These are phyloP conservation scores for Murina feae DNA, from an alignment of 2,113 vertebrate species.

Conservation along the genomic window DNA sequence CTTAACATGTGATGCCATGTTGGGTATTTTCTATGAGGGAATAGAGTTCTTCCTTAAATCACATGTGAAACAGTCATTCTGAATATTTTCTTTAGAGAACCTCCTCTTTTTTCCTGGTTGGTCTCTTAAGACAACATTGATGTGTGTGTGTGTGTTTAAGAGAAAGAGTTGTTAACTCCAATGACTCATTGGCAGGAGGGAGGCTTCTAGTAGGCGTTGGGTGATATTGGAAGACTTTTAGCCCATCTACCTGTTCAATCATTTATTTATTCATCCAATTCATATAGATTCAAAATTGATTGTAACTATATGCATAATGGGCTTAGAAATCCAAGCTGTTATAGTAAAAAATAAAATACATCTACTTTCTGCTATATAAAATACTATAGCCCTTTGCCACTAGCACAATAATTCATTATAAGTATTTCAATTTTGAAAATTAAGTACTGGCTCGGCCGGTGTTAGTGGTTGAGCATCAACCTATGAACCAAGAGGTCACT, in stretches of 20 bases:
- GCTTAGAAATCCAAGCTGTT: not conserved
- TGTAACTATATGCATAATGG: not conserved
- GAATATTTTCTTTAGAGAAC: not conserved
- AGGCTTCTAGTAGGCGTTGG: not conserved
- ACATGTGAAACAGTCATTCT: not conserved
- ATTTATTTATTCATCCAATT: not conserved
- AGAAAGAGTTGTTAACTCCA: not conserved
- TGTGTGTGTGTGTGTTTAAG: not conserved
- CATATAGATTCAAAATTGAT: not conserved
- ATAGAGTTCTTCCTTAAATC: not conserved
- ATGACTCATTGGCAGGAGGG: not conserved
- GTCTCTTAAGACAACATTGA: not conserved
- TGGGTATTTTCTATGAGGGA: not conserved
- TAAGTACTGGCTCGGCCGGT: not conserved
- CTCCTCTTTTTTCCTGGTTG: not conserved
- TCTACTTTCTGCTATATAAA: not conserved
- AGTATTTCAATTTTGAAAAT: slow-evolving; percentile 1
- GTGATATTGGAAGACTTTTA: not conserved
- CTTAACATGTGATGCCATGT: not conserved
- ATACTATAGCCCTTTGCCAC: not conserved
- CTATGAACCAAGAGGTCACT: too few species aligned
- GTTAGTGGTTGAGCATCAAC: too few species aligned
- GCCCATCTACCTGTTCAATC: not conserved
- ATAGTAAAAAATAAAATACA: not conserved
- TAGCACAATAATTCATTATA: not conserved